Conservation (phyloP, 2,113 vertebrate genomes). For the Thunnus thynnus region DNA sequence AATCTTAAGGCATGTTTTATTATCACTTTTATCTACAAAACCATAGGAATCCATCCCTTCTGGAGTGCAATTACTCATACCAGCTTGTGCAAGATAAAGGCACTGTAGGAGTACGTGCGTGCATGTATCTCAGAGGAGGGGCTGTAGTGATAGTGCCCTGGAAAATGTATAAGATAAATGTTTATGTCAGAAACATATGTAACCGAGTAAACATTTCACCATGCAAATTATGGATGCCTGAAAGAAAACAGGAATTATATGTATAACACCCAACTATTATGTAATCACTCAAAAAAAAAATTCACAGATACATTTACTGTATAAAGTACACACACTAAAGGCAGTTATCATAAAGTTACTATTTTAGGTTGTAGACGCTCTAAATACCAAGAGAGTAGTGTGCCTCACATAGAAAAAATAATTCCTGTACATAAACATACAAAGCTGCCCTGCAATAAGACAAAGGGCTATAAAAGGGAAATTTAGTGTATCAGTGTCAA, state of each 20-base stretch:
- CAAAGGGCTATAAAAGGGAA: not conserved
- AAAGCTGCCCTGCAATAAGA: conserved; percentile 14
- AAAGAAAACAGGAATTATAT: conserved; percentile 10
- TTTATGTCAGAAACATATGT: conserved; percentile 25
- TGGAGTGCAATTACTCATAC: conserved; percentile 35
- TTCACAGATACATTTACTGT: conserved; percentile 17
- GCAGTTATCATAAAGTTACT: conserved; percentile 18
- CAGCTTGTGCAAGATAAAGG: conserved; percentile 47
- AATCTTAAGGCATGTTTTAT: conserved; percentile 17
- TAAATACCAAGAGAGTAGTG: conserved; percentile 26
- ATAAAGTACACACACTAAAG: conserved; percentile 28
- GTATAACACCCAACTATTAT: conserved; percentile 14
- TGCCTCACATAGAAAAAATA: conserved; percentile 24
- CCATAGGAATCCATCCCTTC: conserved; percentile 43
- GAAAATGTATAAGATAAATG: conserved; percentile 8
- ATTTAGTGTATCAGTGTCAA: conserved; percentile 6
- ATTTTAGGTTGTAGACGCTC: not conserved
- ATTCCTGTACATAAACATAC: conserved; percentile 40
- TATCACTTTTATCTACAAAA: conserved; percentile 39
- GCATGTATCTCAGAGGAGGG: conserved; percentile 5
- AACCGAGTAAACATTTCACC: conserved; percentile 41
- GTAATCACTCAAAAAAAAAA: not conserved
- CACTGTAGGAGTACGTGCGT: conserved; percentile 25
- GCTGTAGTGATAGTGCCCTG: conserved; percentile 16
- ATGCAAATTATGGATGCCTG: conserved; percentile 16